Base-by-base conservation (phyloP, 2,113 vertebrate species). In the Epinephelus cyanopodus region DNA sequence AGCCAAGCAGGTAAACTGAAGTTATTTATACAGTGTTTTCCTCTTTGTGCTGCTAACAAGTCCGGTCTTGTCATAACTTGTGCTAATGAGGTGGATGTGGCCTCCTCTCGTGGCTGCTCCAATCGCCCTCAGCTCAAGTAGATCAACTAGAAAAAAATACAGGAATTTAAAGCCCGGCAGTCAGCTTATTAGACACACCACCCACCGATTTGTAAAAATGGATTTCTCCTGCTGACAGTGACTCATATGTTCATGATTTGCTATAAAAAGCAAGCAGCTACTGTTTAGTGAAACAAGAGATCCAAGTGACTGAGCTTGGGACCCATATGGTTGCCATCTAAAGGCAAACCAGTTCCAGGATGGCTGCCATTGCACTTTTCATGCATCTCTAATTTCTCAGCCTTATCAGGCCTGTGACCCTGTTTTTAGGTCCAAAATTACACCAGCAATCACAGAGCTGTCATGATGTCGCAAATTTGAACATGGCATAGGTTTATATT, bases 151-250 rank as follows among this genome's bases (percentile, higher is more conserved):
- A 75, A 87, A 67, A 73, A 42, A 60, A 73, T 10, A 29, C 68
- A 3, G n/a, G 19, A 61, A 70, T 23, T 66, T 27, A 69, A 29
- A 84, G 48, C 81, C 68, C 78, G 72, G 82, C 77, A 63, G 62
- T 64, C 5, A 25, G 62, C 71, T 84, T 77, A 87, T 85, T 86
- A 76, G 62, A 79, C 74, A 90, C 79, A 74, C 81, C 84, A 65
- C 86, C 74, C 87, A 84, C 83, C 39, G 8, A 85, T 67, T 85
- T 74, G 68, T 57, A 69, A 82, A 87, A 87, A 81, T 57, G 53
- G 61, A 81, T 87, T 77, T 25, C 50, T 61, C 33, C 71, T 23
- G 60, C 83, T 78, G 52, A 85, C 83, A 78, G 79, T 82, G 87
- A 88, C 53, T 89, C 77, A 79, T 74, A 45, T 27, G 57, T 48